Evolutionary conservation across 2,113 vertebrate species (phyloP), one percentile per base, ranked within the genome.

Genomic region (Anseranas semipalmata): DNA sequence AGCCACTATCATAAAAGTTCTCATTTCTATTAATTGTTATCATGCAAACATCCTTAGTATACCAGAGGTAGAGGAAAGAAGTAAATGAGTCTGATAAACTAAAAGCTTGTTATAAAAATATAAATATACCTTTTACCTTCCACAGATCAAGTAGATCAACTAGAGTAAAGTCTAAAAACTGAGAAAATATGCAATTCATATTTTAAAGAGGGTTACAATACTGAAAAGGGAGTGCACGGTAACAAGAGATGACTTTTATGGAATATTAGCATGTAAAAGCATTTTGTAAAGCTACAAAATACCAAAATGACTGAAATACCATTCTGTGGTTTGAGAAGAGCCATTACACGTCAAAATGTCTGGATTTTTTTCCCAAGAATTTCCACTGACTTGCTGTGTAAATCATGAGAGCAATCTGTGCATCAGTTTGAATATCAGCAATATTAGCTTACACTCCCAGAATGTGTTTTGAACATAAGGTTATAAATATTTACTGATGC

Each of bases 11-110:
- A 74, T 70, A 68, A 95, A 96, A 97, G 30, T 39, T 78, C 82
- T 97, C 92, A 32, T 68, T 94, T 96, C 87, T 92, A 82, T 96
- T 94, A 98, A 96, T 88, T 96, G 68, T 95, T 97, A 95, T 85
- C 75, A 62, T 59, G 41, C 50, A 73, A 94, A 33, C 56, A 92
- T 81, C 79, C 46, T 55, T 85, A 87, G 71, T 52, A 90, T 6
- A 71, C 53, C 78, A 85, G 30, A 83, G 63, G 67, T 58, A 55
- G 55, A 87, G 13, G 39, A 74, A 92, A 76, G 37, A 81, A 43
- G 15, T 59, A 84, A 89, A 96, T 85, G 2, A 85, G 46, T 72
- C 71, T 94, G 83, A 90, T 76, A 86, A 95, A 67, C 39, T 90
- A 82, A 89, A 96, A 96, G 28, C 41, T 68, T 70, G 39, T 87